These are phyloP conservation scores for Heliconius sara DNA, from an alignment of 2,888 invertebrate genomes.

Conservation along the genomic window DNA sequence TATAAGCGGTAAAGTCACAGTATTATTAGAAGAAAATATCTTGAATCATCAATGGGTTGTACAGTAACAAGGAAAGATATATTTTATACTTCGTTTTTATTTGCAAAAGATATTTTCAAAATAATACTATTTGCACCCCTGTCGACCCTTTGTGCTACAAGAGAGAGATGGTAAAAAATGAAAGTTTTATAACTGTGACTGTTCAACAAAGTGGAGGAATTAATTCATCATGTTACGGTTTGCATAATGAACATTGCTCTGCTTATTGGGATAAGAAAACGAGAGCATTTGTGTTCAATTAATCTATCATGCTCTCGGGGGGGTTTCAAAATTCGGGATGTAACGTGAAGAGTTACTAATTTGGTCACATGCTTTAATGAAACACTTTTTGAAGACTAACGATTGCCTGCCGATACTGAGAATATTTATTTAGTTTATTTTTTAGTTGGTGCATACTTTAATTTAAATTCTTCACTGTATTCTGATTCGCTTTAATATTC, in stretches of 20 bases:
- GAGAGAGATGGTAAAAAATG: slow-evolving; percentile 5
- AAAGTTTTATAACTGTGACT: slow-evolving; percentile 65
- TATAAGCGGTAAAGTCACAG: slow-evolving; percentile 65
- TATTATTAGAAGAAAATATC: slow-evolving; percentile 46
- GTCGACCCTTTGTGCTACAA: slow-evolving; percentile 25
- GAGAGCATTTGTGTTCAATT: slow-evolving; percentile 66
- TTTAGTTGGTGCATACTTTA: background rate
- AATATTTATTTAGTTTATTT: slow-evolving; percentile 5
- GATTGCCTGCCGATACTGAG: slow-evolving; percentile 1
- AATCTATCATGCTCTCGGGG: slow-evolving; percentile 71
- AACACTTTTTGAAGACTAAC: background rate
- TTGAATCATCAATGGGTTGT: slow-evolving; percentile 51
- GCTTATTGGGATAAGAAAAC: slow-evolving; percentile 65
- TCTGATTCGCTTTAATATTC: background rate
- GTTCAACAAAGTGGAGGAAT: slow-evolving; percentile 66
- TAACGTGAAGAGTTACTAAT: slow-evolving; percentile 79
- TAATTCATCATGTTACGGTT: slow-evolving; percentile 70
- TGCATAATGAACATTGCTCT: slow-evolving; percentile 69
- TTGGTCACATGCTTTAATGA: slow-evolving; percentile 57
- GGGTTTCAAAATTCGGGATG: slow-evolving; percentile 70
- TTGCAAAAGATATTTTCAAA: slow-evolving; percentile 27
- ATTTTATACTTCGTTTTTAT: slow-evolving; percentile 59
- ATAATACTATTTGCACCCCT: slow-evolving; percentile 23
- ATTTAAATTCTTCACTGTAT: background rate
- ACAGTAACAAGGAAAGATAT: slow-evolving; percentile 48